These are phyloP conservation scores for Pterois miles DNA, from an alignment of 2,797 vertebrate genomes.

Conservation along the genomic window DNA sequence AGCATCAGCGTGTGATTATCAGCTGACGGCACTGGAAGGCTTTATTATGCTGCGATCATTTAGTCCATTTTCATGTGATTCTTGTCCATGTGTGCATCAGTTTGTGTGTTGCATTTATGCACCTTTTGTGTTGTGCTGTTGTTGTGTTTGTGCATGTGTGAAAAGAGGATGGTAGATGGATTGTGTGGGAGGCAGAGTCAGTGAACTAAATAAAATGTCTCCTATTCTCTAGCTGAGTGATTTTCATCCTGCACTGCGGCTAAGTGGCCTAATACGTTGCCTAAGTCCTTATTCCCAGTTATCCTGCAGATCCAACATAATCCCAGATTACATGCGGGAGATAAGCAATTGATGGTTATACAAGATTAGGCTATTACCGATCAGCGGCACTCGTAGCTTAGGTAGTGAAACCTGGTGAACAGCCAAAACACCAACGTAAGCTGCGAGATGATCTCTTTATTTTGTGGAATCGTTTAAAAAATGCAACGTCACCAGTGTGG, in stretches of 20 bases:
- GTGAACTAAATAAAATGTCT: slow-evolving; percentile 58
- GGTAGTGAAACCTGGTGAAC: slow-evolving; percentile 34
- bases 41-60: slow-evolving; percentile 26
- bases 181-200: slow-evolving; percentile 42
- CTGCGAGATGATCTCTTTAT: background rate
- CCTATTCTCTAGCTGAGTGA: slow-evolving; percentile 35
- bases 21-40: slow-evolving; percentile 41
- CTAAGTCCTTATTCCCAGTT: slow-evolving; percentile 50
- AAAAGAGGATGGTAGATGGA: background rate
- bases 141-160: slow-evolving; percentile 37
- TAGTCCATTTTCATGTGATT: background rate
- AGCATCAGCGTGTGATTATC: slow-evolving; percentile 64
- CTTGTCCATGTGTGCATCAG: background rate
- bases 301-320: slow-evolving; percentile 63
- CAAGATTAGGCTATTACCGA: slow-evolving; percentile 58
- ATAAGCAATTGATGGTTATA: slow-evolving; percentile 60
- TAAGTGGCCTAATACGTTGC: slow-evolving; percentile 66
- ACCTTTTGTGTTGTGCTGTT: slow-evolving; percentile 27
- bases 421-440: slow-evolving; percentile 17
- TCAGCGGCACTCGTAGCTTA: slow-evolving; percentile 19
- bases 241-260: slow-evolving; percentile 30
- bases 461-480: background rate
- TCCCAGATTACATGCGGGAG: slow-evolving; percentile 67
- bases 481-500: background rate
- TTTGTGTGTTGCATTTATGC: background rate